Evolutionary conservation across 1,140 invertebrate species (phyloP), one percentile per base, ranked within the genome.

Genomic region (Lordiphosa stackelbergi): DNA sequence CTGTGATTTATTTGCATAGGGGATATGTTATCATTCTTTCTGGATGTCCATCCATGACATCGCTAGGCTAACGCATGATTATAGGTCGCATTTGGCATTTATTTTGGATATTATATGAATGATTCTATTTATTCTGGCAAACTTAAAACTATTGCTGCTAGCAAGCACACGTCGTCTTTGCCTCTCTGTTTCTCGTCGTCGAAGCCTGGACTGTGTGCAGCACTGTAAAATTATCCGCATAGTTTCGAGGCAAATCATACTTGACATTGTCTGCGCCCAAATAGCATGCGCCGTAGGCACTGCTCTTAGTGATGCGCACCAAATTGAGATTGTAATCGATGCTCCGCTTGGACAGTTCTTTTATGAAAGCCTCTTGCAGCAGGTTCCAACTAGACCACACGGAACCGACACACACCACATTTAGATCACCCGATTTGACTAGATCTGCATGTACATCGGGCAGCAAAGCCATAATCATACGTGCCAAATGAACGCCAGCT

Each of bases 371-470:
- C 8, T 91, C 86, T 81, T 94, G 90, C 46, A 99, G 81, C 1
- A 94, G 90, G 2, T 92, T 81, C 97, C 97, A 99, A 66, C 96
- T 98, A 68, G 95, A 93, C 94, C 96, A 99, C 0, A 99, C 96
- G 0, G 97, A 98, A 1, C 98, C 98, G 0, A 98, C 95, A 85
- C 96, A 97, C 0, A 98, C 92, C 0, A 99, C 91, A 31, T 93
- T 93, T 1, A 98, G 79, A 5, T 96, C 93, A 5, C 91, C 92
- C 2, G 85, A 78, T 41, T 87, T 78, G 3, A 91, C 77, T 38
- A 93, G 73, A 56, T 90, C 87, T 88, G 91, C 70, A 19, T 93
- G 86, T 11, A 94, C 93, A 77, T 94, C 92, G 0, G 90, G 90
- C 10, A 92, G 85, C 8, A 98, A 87, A 0, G 95, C 92, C 8